Evolutionary conservation across 2,888 invertebrate species (phyloP).

Genomic region (Xylocampa areola): DNA sequence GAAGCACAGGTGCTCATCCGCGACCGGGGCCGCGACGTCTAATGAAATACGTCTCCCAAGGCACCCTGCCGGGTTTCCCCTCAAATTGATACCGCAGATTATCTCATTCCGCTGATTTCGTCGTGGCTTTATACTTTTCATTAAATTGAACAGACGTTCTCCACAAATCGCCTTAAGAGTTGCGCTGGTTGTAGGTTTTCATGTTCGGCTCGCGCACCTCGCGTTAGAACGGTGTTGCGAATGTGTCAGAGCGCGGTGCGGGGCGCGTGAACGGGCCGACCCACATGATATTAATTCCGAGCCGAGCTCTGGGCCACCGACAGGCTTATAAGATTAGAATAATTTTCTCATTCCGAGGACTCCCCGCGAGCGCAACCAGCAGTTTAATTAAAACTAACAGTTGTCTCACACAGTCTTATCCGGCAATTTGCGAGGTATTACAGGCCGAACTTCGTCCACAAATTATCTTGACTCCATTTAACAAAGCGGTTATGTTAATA

Average conservation of each 20-base stretch:
- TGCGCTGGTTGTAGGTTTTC: slow-evolving; percentile 58
- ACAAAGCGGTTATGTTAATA: slow-evolving; percentile 89
- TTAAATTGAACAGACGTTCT: slow-evolving; percentile 79
- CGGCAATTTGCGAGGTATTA: slow-evolving; percentile 90
- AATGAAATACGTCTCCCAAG: slow-evolving; percentile 86
- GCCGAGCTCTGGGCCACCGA: slow-evolving; percentile 81
- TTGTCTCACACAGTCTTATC: slow-evolving; percentile 90
- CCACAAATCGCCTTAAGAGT: slow-evolving; percentile 75
- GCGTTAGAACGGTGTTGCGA: slow-evolving; percentile 31
- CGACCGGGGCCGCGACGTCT: slow-evolving; percentile 63
- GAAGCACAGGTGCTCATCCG: slow-evolving; percentile 69
- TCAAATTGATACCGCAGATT: slow-evolving; percentile 87
- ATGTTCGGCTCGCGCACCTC: slow-evolving; percentile 48
- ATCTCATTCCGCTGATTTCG: slow-evolving; percentile 79
- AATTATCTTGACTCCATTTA: slow-evolving; percentile 89
- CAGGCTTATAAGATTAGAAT: slow-evolving; percentile 89
- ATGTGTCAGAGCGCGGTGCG: slow-evolving; percentile 28
- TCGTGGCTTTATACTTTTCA: slow-evolving; percentile 81
- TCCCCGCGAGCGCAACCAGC: slow-evolving; percentile 86
- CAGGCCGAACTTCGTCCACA: slow-evolving; percentile 88
- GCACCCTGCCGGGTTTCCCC: slow-evolving; percentile 70
- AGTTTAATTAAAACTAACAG: slow-evolving; percentile 90
- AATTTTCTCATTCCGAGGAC: slow-evolving; percentile 87
- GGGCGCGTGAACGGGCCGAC: slow-evolving; percentile 64
- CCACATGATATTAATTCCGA: slow-evolving; percentile 83